These are phyloP conservation scores for Biston stratarius DNA, from an alignment of 2,888 invertebrate genomes.

Conservation along the genomic window DNA sequence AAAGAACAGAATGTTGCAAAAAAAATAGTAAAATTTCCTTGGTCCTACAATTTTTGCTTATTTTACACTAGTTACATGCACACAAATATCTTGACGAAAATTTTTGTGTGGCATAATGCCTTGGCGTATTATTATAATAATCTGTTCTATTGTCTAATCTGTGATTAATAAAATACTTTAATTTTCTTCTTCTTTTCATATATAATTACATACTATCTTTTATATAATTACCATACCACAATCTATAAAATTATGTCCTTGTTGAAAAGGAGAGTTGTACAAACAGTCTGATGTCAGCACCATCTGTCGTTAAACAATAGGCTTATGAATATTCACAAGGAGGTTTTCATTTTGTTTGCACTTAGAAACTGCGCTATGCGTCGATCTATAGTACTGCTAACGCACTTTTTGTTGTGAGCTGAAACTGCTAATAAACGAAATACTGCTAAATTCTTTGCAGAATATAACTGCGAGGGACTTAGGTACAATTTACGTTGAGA, in stretches of 20 bases:
- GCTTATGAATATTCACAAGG: conserved; percentile 56
- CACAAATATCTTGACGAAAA: too few relatives aligned
- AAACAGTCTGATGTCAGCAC: conserved; percentile 49
- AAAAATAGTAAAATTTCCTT: too few relatives aligned
- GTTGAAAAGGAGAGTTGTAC: conserved; percentile 55
- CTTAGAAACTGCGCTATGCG: conserved; percentile 33
- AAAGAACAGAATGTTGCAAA: too few relatives aligned
- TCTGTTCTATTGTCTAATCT: too few relatives aligned
- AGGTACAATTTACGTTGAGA: background rate
- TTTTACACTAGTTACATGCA: too few relatives aligned
- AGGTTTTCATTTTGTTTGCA: conserved; percentile 56
- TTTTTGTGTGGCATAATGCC: too few relatives aligned
- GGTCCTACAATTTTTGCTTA: too few relatives aligned
- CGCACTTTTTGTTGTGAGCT: conserved; percentile 20
- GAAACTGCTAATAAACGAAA: conserved; percentile 26
- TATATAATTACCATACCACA: conserved; percentile 5
- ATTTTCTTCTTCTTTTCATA: too few relatives aligned
- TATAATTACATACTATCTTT: background rate
- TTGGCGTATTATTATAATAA: too few relatives aligned
- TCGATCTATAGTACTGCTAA: conserved; percentile 18
- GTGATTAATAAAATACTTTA: too few relatives aligned
- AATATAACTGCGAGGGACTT: background rate
- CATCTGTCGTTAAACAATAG: conserved; percentile 57
- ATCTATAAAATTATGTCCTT: conserved; percentile 49
- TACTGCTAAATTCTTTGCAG: conserved; percentile 29